Evolutionary conservation across 2,888 invertebrate genomes (phyloP).

Genomic region (Diogma glabrata): DNA sequence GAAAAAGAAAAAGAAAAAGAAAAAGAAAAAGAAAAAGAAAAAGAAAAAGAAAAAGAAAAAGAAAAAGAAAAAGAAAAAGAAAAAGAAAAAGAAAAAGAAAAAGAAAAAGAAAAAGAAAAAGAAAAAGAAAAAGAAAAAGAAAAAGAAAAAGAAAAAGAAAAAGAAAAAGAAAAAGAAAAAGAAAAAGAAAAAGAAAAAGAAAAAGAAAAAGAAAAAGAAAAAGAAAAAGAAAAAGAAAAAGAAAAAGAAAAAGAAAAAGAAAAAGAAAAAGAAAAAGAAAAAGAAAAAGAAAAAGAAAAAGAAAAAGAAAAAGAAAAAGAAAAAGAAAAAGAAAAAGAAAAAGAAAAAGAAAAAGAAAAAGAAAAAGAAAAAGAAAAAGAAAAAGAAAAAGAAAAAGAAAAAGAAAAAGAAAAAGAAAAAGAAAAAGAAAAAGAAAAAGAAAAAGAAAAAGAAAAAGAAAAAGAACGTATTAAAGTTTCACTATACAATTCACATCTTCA

Average conservation of each 20-base stretch:
- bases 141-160: background rate
- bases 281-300: background rate
- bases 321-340: background rate
- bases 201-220: background rate
- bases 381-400: background rate
- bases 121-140: background rate
- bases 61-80: background rate
- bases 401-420: background rate
- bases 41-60: background rate
- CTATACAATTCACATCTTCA: too few relatives aligned
- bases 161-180: background rate
- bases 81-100: background rate
- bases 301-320: background rate
- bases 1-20: background rate
- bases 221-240: background rate
- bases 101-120: background rate
- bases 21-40: background rate
- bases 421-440: background rate
- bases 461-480: too few relatives aligned
- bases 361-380: background rate
- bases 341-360: background rate
- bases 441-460: background rate
- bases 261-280: background rate
- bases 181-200: background rate
- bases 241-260: background rate